These are phyloP conservation scores for Telmatherina bonti DNA, from an alignment of 2,797 vertebrate genomes.

Conservation along the genomic window DNA sequence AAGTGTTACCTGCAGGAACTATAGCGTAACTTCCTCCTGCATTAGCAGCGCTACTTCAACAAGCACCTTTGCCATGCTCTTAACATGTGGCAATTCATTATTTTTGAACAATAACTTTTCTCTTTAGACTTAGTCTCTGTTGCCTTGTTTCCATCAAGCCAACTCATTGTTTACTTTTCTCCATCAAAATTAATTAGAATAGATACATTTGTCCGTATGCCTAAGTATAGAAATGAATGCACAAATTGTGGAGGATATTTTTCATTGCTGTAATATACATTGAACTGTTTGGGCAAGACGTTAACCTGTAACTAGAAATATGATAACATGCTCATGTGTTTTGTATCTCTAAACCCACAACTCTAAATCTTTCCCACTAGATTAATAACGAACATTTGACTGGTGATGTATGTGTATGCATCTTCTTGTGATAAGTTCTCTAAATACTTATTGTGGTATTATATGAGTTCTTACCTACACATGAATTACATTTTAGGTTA, in stretches of 20 bases:
- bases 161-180: not conserved
- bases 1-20: conserved; percentile 38
- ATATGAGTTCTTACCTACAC: not conserved
- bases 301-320: too few relatives aligned
- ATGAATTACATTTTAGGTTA: conserved; percentile 2
- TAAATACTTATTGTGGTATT: not conserved
- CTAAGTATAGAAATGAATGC: not conserved
- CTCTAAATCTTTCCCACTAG: too few relatives aligned
- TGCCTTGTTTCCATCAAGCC: not conserved
- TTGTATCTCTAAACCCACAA: too few relatives aligned
- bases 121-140: not conserved
- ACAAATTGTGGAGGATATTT: too few relatives aligned
- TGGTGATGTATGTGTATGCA: not conserved
- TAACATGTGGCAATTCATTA: not conserved
- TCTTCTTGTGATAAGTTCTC: not conserved
- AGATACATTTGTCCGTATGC: not conserved
- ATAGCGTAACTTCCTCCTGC: conserved; percentile 29
- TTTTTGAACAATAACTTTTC: not conserved
- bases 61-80: not conserved
- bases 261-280: too few relatives aligned
- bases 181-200: not conserved
- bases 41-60: conserved; percentile 21
- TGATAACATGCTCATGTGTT: too few relatives aligned
- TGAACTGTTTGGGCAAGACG: too few relatives aligned
- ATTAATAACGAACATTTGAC: not conserved